Base-by-base conservation (phyloP, 2,888 invertebrate genomes). In the Orthosia gothica region DNA sequence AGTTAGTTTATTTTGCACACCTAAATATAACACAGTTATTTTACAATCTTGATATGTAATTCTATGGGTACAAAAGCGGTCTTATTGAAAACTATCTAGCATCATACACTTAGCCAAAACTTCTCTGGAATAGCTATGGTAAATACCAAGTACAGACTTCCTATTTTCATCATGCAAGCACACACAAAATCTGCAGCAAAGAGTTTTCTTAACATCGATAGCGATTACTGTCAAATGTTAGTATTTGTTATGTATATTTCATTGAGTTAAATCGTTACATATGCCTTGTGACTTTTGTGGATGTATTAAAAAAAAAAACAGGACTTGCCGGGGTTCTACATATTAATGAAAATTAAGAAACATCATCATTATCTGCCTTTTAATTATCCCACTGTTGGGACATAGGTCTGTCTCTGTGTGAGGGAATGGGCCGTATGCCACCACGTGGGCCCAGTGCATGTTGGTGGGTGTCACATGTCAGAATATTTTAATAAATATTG, bases 261-360 rank as follows among this genome's bases (percentile, higher is more conserved):
- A 26, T 72, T 11, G 20, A 54, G 54, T 63, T 78, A 45, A 73
- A 73, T 74, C 18, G 45, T 75, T 66, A 62, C 40, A 23, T 58
- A 57, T 57, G 49, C 9, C 4, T 18, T 15, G 64, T 63, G 40
- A 40, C 20, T 45, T 57, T 1, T 58, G 32, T 3, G 16, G 1
- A 15, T 62, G 11, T 47, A 49, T 49, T 62, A n/a, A n/a, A n/a
- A n/a, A n/a, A n/a, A 9, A 49, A 16, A 62, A 49, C 4, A 23
- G 16, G 15, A 20, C 2, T 40, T 20, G 13, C n/a, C 45, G 11
- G 5, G 11, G 11, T 9, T 45, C 16, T 16, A 16, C 15, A 16
- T 15, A 50, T 15, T 23, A 23, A 23, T 20, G 12, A 55, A 5
- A 15, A 55, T n/a, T 20, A 13, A 23, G 5, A 55, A 40, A 7